Percentiles rank a stretch among this genome's conserved stretches.
Evolutionary conservation across 2,888 invertebrate genomes (phyloP).

Genomic region (Deilephila porcellus): DNA sequence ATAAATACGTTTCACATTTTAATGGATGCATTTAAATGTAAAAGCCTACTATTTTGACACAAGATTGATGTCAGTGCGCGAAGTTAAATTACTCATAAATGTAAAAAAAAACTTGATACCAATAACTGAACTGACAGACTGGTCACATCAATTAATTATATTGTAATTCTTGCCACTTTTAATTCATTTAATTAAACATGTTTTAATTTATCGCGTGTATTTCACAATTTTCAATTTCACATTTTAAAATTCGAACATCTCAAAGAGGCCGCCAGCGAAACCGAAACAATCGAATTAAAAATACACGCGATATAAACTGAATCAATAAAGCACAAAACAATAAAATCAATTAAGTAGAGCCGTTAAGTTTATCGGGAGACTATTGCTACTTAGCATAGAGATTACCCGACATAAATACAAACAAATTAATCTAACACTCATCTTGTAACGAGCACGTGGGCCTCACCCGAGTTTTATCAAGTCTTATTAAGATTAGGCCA

Average conservation of each 20-base stretch:
- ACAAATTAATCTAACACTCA: slow-evolving; percentile 29
- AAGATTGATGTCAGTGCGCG: background rate
- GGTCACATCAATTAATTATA: slow-evolving; percentile 11
- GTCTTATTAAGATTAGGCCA: slow-evolving; percentile 73
- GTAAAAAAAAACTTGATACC: slow-evolving; percentile 4
- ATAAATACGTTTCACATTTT: background rate
- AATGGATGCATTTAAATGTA: slow-evolving; percentile 5
- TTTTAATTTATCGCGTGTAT: background rate
- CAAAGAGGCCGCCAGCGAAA: background rate
- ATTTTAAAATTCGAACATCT: background rate
- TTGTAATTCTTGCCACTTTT: background rate
- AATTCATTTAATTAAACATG: background rate
- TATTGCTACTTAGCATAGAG: slow-evolving; percentile 24
- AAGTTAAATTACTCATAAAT: slow-evolving; percentile 4
- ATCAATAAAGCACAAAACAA: slow-evolving; percentile 19
- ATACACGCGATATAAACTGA: slow-evolving; percentile 1
- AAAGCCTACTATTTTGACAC: slow-evolving; percentile 1
- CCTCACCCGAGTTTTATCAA: slow-evolving; percentile 50
- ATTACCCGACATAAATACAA: slow-evolving; percentile 19
- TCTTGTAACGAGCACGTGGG: slow-evolving; percentile 27
- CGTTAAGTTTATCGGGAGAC: slow-evolving; percentile 7
- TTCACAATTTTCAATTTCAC: slow-evolving; percentile 5
- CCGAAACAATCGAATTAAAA: background rate
- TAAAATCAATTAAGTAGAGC: slow-evolving; percentile 21
- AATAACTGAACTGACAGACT: background rate